Percentiles rank a stretch among this genome's conserved stretches.
These are phyloP conservation scores for Anser cygnoides DNA, from an alignment of 2,113 vertebrate genomes.

Conservation along the genomic window DNA sequence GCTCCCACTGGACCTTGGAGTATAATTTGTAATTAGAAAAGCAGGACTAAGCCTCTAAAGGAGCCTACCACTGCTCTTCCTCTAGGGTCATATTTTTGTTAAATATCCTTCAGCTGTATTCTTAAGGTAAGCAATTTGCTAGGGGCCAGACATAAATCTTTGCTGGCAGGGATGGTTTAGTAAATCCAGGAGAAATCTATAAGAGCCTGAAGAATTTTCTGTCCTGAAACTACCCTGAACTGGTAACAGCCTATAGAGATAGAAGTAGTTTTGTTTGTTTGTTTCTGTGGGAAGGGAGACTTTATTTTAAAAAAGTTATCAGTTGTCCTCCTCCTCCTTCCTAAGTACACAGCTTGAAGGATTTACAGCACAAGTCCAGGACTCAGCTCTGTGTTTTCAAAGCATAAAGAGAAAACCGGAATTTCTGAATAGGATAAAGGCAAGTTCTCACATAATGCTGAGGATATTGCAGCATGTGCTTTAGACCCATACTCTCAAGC, in stretches of 20 bases:
- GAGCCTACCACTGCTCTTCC: neutral
- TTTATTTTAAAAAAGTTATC: neutral
- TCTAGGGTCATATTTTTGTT: neutral
- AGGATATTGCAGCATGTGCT: neutral
- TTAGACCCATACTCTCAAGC: neutral
- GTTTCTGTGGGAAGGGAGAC: neutral
- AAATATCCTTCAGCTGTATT: constrained; percentile 10
- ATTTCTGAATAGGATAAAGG: neutral
- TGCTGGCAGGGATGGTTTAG: neutral
- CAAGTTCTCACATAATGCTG: neutral
- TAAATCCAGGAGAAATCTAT: neutral
- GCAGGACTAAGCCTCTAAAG: neutral
- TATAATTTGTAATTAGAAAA: constrained; percentile 7
- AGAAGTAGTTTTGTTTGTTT: neutral
- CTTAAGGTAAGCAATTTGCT: constrained; percentile 1
- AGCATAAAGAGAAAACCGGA: neutral
- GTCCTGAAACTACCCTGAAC: neutral
- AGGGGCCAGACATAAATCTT: constrained; percentile 2
- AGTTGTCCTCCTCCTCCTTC: neutral
- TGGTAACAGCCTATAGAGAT: neutral
- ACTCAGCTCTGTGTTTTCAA: neutral
- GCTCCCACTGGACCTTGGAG: neutral
- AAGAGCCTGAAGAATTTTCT: neutral
- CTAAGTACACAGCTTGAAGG: neutral
- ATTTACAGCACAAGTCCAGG: neutral